These are phyloP conservation scores for Syncerus caffer DNA, from an alignment of 2,797 vertebrate genomes.

Conservation along the genomic window DNA sequence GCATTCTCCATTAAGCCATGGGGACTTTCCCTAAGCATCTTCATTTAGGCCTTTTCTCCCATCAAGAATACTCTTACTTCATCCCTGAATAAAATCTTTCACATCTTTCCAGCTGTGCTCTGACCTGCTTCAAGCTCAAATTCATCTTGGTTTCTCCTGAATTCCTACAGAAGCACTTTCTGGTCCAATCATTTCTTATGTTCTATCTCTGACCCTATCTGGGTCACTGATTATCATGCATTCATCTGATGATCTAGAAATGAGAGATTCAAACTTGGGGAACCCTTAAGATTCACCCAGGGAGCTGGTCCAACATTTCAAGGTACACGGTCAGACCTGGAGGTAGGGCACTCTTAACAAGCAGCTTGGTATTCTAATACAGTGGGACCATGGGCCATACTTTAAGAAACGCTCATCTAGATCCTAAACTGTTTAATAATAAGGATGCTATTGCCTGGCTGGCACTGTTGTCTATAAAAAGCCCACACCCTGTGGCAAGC, in stretches of 20 bases:
- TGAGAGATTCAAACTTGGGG: neutral
- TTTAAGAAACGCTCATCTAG: neutral
- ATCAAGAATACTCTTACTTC: neutral
- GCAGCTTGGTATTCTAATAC: neutral
- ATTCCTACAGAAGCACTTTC: neutral
- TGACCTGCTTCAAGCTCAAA: constrained; percentile 4
- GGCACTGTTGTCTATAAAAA: neutral
- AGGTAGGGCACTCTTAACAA: neutral
- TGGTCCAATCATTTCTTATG: neutral
- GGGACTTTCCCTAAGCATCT: neutral
- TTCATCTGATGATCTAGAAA: neutral
- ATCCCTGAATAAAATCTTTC: neutral
- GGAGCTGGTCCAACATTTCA: neutral
- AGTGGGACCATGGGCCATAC: neutral
- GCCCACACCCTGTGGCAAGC: too few relatives aligned
- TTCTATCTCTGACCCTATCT: neutral
- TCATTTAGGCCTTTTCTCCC: neutral
- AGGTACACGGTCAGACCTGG: too few relatives aligned
- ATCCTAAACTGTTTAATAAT: neutral
- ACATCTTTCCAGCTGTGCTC: neutral
- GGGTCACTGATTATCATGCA: neutral
- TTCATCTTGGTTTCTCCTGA: neutral
- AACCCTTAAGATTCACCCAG: neutral
- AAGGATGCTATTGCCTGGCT: neutral
- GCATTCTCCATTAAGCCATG: neutral